Evolutionary conservation across 1,140 invertebrate genomes (phyloP).

Genomic region (Drosophila pruinosa): DNA sequence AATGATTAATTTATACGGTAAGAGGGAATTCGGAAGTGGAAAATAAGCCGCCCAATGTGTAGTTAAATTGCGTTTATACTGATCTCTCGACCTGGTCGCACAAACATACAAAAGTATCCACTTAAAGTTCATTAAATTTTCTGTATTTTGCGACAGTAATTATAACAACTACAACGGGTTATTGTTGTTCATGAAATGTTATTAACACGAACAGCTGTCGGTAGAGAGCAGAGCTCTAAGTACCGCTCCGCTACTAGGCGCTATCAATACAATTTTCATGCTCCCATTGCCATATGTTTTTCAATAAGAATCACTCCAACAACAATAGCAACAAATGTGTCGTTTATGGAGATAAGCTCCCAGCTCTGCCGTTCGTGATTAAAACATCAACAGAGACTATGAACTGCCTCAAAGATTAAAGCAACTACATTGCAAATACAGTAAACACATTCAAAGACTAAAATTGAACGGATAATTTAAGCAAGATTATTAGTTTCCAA

Average conservation of each 20-base stretch:
- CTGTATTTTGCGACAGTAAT: neutral
- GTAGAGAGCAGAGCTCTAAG: constrained; percentile 26
- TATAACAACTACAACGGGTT: neutral
- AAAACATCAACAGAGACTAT: constrained; percentile 49
- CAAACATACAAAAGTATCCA: constrained; percentile 9
- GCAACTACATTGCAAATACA: constrained; percentile 10
- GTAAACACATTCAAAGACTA: neutral
- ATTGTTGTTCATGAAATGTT: constrained; percentile 30
- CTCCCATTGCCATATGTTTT: constrained; percentile 51
- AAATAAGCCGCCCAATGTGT: no score
- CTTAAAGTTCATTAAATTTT: constrained; percentile 1
- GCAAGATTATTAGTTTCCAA: no score
- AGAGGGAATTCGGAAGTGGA: no score
- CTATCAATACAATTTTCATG: constrained; percentile 50
- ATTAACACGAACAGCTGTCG: constrained; percentile 48
- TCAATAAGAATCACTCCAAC: constrained; percentile 38
- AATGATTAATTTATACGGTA: no score
- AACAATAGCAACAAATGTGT: constrained; percentile 26
- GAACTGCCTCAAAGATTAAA: constrained; percentile 34
- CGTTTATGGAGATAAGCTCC: constrained; percentile 53
- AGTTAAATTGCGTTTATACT: no score
- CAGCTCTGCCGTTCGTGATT: constrained; percentile 54
- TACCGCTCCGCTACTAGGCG: constrained; percentile 6
- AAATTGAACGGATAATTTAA: neutral
- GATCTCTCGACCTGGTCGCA: constrained; percentile 22